phyloP scores from a whole-genome alignment of 2,113 vertebrate genomes.

The Myotis brandtii region DNA sequence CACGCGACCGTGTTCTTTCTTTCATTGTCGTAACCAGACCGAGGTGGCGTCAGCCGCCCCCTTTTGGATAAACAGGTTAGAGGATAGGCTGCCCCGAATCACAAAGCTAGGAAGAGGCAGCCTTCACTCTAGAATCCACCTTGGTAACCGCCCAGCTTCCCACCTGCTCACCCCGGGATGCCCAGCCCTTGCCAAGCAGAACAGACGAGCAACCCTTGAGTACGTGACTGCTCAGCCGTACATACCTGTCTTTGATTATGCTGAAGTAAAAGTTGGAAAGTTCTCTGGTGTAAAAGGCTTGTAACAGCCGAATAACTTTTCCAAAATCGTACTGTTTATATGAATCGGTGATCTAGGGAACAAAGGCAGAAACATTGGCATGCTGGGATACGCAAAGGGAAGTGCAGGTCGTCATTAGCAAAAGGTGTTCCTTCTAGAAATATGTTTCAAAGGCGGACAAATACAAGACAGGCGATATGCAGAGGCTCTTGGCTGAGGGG shows the following conservation, averaged over 20 bases:
- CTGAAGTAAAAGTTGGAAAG: conserved; percentile 98
- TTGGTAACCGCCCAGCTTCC: too few species aligned
- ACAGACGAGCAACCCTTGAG: accelerated
- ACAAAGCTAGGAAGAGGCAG: not conserved
- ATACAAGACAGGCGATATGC: not conserved
- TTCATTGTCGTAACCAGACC: not conserved
- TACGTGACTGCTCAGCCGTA: not conserved
- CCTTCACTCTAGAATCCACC: not conserved
- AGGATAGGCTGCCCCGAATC: too few species aligned
- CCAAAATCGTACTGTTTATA: conserved; percentile 95
- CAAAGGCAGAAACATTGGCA: not conserved
- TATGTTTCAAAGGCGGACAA: not conserved
- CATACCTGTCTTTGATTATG: conserved; percentile 95
- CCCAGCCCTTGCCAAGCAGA: too few species aligned
- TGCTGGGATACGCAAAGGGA: accelerated
- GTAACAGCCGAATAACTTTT: conserved; percentile 92
- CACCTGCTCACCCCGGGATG: accelerated
- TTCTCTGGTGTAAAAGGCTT: conserved; percentile 92
- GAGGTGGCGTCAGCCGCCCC: not conserved
- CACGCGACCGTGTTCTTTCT: not conserved
- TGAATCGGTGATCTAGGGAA: conserved; percentile 91
- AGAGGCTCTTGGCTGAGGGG: not conserved
- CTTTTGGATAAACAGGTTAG: too few species aligned
- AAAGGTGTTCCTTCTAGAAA: not conserved
- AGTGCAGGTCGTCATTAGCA: not conserved